Conservation (phyloP, 2,113 vertebrate species). For the Misgurnus mizolepis region DNA sequence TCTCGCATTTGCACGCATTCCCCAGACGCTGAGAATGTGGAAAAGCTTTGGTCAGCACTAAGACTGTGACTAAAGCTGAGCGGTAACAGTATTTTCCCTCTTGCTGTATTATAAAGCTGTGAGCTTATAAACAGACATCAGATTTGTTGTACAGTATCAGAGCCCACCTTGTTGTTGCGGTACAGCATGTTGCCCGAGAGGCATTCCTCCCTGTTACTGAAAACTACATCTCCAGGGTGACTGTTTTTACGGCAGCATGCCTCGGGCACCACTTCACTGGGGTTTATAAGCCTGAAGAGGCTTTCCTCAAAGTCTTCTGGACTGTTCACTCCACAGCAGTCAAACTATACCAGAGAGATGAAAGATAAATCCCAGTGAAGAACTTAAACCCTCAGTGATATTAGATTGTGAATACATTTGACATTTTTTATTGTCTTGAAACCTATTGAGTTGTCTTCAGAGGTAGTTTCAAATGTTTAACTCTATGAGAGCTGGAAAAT, state of each 20-base stretch:
- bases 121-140: slow-evolving; percentile 53
- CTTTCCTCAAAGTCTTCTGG: slow-evolving; percentile 88
- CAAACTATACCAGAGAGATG: slow-evolving; percentile 77
- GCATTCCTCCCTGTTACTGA: slow-evolving; percentile 80
- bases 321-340: slow-evolving; percentile 93
- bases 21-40: slow-evolving; percentile 53
- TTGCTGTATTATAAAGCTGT: slow-evolving; percentile 50
- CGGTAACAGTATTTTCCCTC: slow-evolving; percentile 57
- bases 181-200: slow-evolving; percentile 78
- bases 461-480: too few species aligned
- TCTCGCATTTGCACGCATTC: slow-evolving; percentile 23
- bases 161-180: slow-evolving; percentile 87
- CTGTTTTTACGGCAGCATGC: slow-evolving; percentile 86
- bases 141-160: neutral
- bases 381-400: too few species aligned
- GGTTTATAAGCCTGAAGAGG: slow-evolving; percentile 71
- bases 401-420: neutral
- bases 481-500: too few species aligned
- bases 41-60: slow-evolving; percentile 64
- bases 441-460: too few species aligned
- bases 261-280: slow-evolving; percentile 73
- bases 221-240: slow-evolving; percentile 70
- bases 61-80: slow-evolving; percentile 50
- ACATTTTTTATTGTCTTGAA: neutral
- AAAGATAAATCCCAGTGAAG: neutral